Evolutionary conservation across 1,140 invertebrate species (phyloP), one percentile per base, ranked within the genome.

Genomic region (Mya arenaria): DNA sequence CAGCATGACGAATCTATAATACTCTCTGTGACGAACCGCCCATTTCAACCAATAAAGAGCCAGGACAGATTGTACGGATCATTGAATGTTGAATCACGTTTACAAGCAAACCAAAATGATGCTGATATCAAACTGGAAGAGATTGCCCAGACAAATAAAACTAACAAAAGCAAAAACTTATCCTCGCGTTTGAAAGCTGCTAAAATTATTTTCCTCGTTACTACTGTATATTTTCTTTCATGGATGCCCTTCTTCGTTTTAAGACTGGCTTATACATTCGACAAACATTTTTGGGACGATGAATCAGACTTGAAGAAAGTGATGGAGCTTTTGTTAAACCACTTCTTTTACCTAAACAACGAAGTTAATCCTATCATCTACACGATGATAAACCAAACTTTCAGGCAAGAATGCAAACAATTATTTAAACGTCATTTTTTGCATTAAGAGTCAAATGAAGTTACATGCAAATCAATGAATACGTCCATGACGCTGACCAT

Each of bases 261-360:
- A 8, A 65, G 71, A n/a, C 56, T 84, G 15, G 48, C 25, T 15
- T 37, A 17, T 25, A 39, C 65, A 13, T 4, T 81, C 1, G 60
- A 74, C 58, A 36, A 71, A n/a, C 34, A 41, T 3, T 80, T 28
- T 44, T 60, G 37, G 63, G 39, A 17, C 2, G 60, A 39, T 10
- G 15, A 69, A 39, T 75, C 83, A 39, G 30, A 62, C 17, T 56
- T 72, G 1, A 56, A 23, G 23, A 8, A 39, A 1, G 55, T 77
- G 5, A 15, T 81, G 0, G 56, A 75, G 23, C 25, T 6, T 30
- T 25, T 81, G 10, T 52, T 84, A 17, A 81, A 80, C 37, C 83
- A 84, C 44, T 37, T 78, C 34, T 81, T 75, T 52, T 84, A 84
- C 36, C 32, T 84, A n/a, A 84, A 84, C 34, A 84, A 84, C 41